Evolutionary conservation across 2,888 invertebrate genomes (phyloP), one percentile per base, ranked within the genome.

Genomic region (Tetragnatha montana): DNA sequence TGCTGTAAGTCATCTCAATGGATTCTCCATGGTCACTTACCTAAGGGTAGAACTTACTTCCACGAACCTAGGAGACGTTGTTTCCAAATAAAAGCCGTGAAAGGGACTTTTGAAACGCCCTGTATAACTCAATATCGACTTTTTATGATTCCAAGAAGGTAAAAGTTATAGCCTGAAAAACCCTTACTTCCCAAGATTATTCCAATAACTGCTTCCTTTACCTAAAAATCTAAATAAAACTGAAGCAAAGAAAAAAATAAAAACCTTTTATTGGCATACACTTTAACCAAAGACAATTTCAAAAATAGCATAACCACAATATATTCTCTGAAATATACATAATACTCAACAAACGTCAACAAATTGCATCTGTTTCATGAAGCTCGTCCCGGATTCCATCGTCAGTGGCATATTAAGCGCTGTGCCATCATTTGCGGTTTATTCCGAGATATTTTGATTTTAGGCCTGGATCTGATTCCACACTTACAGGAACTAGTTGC

Each of bases 401-500:
- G n/a, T n/a, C 71, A 85, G 6, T 71, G 70, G 22, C 85, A 85
- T 50, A 78, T 69, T n/a, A 85, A 22, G 6, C 79, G 74, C 21
- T 81, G 81, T 0, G 87, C 75, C 75, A 81, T 22, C 35, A 51
- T 73, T 74, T 87, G 74, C 3, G 87, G 75, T 47, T 69, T 49
- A 10, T n/a, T 6, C 21, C 19, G 73, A 3, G 73, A 22, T 10
- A 50, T 49, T 22, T 80, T 75, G 17, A 87, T 49, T 51, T 79
- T 85, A 3, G 78, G 71, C 17, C 76, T 49, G 35, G 73, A 71
- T 71, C 83, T 74, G 21, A 8, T 83, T 17, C 88, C 88, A 80
- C 88, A 88, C 19, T 50, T 79, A 74, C 88, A 88, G 0, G 35
- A n/a, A 22, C 84, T 80, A 14, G 73, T 73, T 8, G 79, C 19